Conservation (phyloP, 1,140 invertebrate species). For the Lordiphosa clarofinis region DNA sequence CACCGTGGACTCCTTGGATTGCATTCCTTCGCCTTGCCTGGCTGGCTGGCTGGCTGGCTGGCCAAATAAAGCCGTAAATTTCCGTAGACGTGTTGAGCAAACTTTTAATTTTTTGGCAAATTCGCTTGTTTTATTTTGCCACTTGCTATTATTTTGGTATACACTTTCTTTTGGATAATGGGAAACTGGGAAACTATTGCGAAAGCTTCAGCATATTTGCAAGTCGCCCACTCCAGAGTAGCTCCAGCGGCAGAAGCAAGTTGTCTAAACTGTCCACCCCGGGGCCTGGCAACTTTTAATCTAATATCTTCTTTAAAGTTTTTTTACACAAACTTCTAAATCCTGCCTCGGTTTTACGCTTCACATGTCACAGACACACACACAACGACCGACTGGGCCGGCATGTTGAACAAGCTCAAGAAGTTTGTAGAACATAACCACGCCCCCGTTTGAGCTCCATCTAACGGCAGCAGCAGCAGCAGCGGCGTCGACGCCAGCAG, state of each 20-base stretch:
- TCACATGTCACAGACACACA: conserved; percentile 61
- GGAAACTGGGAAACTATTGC: conserved; percentile 38
- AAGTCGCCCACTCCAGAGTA: conserved; percentile 6
- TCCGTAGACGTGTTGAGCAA: conserved; percentile 47
- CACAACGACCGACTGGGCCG: conserved; percentile 18
- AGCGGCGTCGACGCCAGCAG: conserved; percentile 33
- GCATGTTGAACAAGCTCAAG: conserved; percentile 73
- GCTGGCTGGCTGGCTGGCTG: conserved; percentile 1
- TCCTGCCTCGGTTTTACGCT: conserved; percentile 75
- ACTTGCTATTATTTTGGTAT: conserved; percentile 53
- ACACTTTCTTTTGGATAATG: background rate
- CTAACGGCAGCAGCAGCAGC: conserved; percentile 22
- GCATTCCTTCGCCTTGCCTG: conserved; percentile 1
- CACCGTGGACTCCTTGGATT: conserved; percentile 12
- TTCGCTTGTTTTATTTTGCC: conserved; percentile 50
- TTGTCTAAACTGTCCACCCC: conserved; percentile 70
- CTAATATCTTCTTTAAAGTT: conserved; percentile 67
- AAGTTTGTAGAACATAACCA: conserved; percentile 74
- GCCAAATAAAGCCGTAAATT: conserved; percentile 42
- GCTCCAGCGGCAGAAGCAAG: conserved; percentile 49
- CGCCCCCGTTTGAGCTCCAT: conserved; percentile 65
- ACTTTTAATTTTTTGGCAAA: conserved; percentile 51
- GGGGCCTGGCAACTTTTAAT: conserved; percentile 66
- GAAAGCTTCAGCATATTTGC: too few relatives aligned
- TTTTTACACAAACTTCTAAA: conserved; percentile 70